Evolutionary conservation across 1,140 invertebrate genomes (phyloP).

Genomic region (Trichonephila clavata): DNA sequence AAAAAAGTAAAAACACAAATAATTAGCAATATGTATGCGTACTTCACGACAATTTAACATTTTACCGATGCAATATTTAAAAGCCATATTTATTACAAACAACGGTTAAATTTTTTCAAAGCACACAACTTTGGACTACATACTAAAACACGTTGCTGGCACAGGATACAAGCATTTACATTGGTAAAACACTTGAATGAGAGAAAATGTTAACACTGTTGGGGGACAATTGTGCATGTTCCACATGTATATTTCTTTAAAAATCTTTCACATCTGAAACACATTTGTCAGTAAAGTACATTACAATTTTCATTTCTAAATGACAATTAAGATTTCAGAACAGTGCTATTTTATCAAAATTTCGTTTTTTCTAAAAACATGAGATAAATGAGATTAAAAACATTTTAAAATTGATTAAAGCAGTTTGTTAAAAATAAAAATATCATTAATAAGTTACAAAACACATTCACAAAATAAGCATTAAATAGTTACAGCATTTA

Average conservation of each 20-base stretch:
- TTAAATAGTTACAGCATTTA: too few species aligned
- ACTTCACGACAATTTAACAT: slow-evolving; percentile 4
- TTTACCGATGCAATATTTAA: slow-evolving; percentile 5
- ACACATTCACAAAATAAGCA: too few species aligned
- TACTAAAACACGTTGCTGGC: slow-evolving; percentile 37
- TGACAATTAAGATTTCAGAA: neutral
- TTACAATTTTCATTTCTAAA: neutral
- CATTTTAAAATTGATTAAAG: neutral
- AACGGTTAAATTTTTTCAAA: slow-evolving; percentile 9
- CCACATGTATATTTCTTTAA: neutral
- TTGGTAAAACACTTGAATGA: neutral
- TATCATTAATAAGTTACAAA: too few species aligned
- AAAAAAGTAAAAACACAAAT: slow-evolving; percentile 13
- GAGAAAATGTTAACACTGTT: slow-evolving; percentile 10
- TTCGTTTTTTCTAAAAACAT: neutral
- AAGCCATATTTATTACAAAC: slow-evolving; percentile 14
- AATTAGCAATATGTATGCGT: slow-evolving; percentile 3
- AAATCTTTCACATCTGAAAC: neutral
- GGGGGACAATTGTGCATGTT: neutral
- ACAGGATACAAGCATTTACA: slow-evolving; percentile 33
- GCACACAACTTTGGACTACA: slow-evolving; percentile 30
- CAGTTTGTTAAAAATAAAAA: too few species aligned
- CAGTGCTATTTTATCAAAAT: neutral
- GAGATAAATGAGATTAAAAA: neutral
- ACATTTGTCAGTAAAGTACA: neutral